phyloP scores from a whole-genome alignment of 2,113 vertebrate genomes.

The Tylochromis polylepis region DNA sequence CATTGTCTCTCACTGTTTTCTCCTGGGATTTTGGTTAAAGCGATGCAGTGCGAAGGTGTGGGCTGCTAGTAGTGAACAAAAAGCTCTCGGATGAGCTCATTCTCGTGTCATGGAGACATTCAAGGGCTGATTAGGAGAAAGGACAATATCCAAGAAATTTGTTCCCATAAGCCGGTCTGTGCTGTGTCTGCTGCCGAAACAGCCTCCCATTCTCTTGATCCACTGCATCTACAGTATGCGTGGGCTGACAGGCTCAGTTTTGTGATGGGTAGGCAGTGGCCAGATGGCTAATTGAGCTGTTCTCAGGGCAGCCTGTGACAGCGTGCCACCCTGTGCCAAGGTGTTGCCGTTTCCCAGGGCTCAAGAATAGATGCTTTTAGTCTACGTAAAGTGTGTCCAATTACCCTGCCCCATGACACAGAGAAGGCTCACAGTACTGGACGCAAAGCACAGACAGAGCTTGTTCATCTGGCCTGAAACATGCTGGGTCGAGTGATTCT shows the following conservation, averaged over 20 bases:
- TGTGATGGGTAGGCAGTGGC: conserved; percentile 25
- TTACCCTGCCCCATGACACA: conserved; percentile 33
- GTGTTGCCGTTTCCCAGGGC: conserved; percentile 56
- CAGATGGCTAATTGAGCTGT: conserved; percentile 68
- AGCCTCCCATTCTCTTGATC: conserved; percentile 3
- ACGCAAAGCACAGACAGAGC: background rate
- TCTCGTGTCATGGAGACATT: background rate
- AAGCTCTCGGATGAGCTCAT: conserved; percentile 21
- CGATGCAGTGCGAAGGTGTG: background rate
- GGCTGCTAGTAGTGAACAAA: conserved; percentile 2
- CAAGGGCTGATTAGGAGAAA: background rate
- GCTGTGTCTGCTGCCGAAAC: conserved; percentile 4
- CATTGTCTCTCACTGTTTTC: background rate
- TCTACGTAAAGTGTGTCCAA: conserved; percentile 48
- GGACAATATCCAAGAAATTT: background rate
- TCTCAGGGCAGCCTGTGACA: conserved; percentile 52
- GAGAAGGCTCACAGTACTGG: background rate
- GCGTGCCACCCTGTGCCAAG: conserved; percentile 60
- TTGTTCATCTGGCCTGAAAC: conserved; percentile 2
- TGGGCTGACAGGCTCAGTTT: conserved; percentile 17
- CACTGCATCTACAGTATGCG: background rate
- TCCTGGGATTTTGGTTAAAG: background rate
- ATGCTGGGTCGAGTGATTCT: conserved; percentile 3
- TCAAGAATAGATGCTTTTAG: conserved; percentile 50
- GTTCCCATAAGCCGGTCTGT: background rate